Base-by-base conservation (phyloP, 2,888 invertebrate genomes). In the Yponomeuta plumbellus region DNA sequence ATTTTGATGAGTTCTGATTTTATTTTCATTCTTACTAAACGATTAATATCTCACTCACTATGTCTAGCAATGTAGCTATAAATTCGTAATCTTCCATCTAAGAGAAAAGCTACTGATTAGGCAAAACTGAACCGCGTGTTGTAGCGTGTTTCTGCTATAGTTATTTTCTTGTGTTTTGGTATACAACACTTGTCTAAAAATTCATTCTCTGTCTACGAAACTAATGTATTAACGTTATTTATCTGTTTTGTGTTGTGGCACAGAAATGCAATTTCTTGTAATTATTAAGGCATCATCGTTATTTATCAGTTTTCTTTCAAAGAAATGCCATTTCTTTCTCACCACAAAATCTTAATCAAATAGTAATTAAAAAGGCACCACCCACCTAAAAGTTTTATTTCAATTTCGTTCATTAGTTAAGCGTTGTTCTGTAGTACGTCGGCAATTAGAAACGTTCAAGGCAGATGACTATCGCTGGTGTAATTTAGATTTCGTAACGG, bases 401-500 rank as follows among this genome's bases (percentile, higher is more conserved):
- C 44, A 52, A 52, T 52, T 52, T 52, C 44, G 17, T 52, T 52
- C 44, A 52, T 52, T 52, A 52, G 44, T 0, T 52, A 52, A 17
- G 4, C 44, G 10, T 17, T 52, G 44, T 52, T 17, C 44, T 52
- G 44, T 52, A 52, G 44, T 52, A 5, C 44, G 44, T 52, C 44
- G 44, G 17, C 44, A 11, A 52, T 52, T 52, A 52, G 5, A 52
- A 52, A 52, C 44, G 13, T 52, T 52, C 44, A 13, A 59, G 59
- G 20, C 22, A 58, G 68, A 68, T 67, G 52, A 44, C 66, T 67
- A 70, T 70, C 70, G 59, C 40, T 52, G 66, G 61, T 52, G 69
- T 64, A 67, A 69, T 70, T 70, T 67, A 69, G 68, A 70, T 71
- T 69, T 67, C 66, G 63, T 57, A 66, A 70, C 64, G 68, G 67